Conservation (phyloP, 2,888 invertebrate genomes). For the Lepetodrilus schrolli region DNA sequence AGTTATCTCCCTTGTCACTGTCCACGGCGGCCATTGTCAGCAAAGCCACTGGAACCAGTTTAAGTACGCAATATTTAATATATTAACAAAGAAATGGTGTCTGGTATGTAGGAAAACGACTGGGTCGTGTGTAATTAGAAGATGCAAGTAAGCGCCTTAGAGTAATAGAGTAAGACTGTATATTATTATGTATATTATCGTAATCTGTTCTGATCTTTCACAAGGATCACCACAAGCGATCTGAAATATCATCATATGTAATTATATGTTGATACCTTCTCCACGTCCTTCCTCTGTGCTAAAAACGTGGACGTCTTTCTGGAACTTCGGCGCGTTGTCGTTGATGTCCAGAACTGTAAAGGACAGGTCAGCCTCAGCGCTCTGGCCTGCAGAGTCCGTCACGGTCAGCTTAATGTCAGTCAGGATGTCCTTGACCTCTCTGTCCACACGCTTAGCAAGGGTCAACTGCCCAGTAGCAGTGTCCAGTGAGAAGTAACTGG, state of each 20-base stretch:
- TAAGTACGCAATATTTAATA: neutral
- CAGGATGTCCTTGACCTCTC: neutral
- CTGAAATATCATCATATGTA: too few species aligned
- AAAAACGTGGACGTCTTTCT: neutral
- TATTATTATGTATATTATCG: too few species aligned
- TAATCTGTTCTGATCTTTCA: too few species aligned
- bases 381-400: neutral
- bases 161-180: too few species aligned
- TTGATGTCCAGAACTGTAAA: neutral
- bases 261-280: too few species aligned
- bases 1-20: neutral
- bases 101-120: too few species aligned
- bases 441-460: neutral
- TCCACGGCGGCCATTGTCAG: neutral
- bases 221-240: too few species aligned
- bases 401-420: neutral
- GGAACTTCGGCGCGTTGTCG: neutral
- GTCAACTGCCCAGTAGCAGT: neutral
- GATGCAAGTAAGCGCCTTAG: too few species aligned
- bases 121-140: too few species aligned
- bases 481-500: neutral
- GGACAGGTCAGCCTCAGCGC: neutral
- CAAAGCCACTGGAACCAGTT: neutral
- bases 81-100: neutral
- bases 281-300: neutral